Base-by-base conservation (phyloP, 2,113 vertebrate species). In the Ploceus nigricollis region DNA sequence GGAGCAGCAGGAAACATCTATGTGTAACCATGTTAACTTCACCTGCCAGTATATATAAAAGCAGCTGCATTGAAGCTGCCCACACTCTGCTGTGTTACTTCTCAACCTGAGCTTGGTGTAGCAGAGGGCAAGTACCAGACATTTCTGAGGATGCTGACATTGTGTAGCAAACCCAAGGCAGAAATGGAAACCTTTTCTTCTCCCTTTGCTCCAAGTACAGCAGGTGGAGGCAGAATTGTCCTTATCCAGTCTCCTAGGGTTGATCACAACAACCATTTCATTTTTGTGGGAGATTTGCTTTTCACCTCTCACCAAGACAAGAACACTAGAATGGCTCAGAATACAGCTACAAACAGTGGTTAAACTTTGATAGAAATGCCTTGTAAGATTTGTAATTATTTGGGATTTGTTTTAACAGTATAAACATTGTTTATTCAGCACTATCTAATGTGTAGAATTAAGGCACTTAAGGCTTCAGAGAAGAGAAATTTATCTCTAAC, bases 401-500 rank as follows among this genome's bases (percentile, higher is more conserved):
- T 93, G 7, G 25, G 61, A 63, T 65, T 93, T 90, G 68, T 89
- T 93, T 85, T 78, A 86, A 78, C 30, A 75, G 19, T 68, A 50
- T 48, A 33, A 83, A 75, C 64, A 42, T 8, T 86, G 60, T 93
- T 96, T 92, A 79, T 96, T 83, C 53, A 87, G 30, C 0, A 1
- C 48, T 93, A 93, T 90, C 76, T 65, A 81, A 58, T 60, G n/a
- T 81, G 24, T 75, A 81, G 76, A 92, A 94, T 68, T 88, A 90
- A 90, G 71, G n/a, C 40, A 91, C 82, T 88, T 91, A 87, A 75
- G 16, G 4, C 40, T 94, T 89, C 69, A 64, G 44, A 89, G 68
- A 78, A 87, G 23, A 86, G 56, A 87, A 86, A 92, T 89, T 76
- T 86, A 24, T 92, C 61, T 70, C 40, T 93, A 40, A 53, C 7